A percentile compares a stretch with the other conserved stretches of the same genome.
These are phyloP conservation scores for Glossophaga mutica DNA, from an alignment of 2,797 vertebrate genomes.

Conservation along the genomic window DNA sequence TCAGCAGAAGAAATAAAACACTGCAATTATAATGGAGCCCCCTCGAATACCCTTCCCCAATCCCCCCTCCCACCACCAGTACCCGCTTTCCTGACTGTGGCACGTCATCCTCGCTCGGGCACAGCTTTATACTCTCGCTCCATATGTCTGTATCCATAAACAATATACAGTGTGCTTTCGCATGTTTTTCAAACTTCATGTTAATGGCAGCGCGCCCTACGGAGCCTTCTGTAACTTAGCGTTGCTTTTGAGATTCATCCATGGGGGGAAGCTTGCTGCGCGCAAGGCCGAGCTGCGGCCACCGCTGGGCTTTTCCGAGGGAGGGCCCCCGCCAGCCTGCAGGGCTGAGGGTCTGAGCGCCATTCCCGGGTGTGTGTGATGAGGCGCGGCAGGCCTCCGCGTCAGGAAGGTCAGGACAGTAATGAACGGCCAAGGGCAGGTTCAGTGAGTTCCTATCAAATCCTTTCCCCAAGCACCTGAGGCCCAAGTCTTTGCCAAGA, in stretches of 20 bases:
- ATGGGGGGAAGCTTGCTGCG: neutral
- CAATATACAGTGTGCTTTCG: neutral
- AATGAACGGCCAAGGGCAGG: neutral
- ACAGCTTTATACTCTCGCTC: neutral
- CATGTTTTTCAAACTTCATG: neutral
- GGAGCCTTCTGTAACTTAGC: neutral
- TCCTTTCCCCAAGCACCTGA: neutral
- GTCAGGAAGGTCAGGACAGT: accelerated
- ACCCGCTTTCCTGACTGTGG: neutral
- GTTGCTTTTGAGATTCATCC: neutral
- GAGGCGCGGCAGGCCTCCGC: neutral
- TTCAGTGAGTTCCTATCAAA: neutral
- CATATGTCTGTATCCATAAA: neutral
- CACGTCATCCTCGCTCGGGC: accelerated
- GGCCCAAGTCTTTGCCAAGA: neutral
- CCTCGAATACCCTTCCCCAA: accelerated
- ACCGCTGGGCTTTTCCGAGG: neutral
- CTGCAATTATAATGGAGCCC: neutral
- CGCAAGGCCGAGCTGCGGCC: neutral
- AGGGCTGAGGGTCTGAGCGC: neutral
- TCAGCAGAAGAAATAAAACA: neutral
- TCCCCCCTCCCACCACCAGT: neutral
- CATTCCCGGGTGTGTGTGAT: neutral
- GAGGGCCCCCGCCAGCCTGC: neutral
- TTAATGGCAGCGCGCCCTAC: neutral